phyloP scores from a whole-genome alignment of 1,140 invertebrate species.

The Ruditapes philippinarum region DNA sequence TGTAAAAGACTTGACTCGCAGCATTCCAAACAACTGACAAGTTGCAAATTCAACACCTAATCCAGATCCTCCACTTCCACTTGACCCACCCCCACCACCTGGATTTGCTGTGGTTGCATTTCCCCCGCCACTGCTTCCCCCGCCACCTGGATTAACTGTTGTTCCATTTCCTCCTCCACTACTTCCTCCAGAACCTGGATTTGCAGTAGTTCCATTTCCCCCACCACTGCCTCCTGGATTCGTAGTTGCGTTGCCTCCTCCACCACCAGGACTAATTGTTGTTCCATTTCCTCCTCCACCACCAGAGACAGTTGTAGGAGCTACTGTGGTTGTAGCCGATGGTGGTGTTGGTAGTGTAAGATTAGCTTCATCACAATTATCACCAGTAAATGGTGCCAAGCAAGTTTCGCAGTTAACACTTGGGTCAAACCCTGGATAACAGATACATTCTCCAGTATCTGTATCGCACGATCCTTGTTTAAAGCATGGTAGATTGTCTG shows the following conservation, averaged over 20 bases:
- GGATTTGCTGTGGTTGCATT: neutral
- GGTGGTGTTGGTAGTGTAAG: constrained; percentile 23
- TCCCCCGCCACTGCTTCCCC: neutral
- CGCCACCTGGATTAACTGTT: neutral
- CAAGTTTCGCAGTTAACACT: constrained; percentile 63
- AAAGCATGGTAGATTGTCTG: constrained; percentile 59
- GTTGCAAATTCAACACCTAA: neutral
- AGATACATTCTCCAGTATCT: constrained; percentile 61
- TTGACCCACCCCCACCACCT: neutral
- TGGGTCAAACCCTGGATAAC: constrained; percentile 57
- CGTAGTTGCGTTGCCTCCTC: neutral
- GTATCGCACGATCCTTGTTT: constrained; percentile 64
- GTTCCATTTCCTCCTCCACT: neutral
- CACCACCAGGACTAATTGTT: neutral
- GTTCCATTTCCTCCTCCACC: neutral
- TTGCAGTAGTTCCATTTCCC: neutral
- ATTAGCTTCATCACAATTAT: constrained; percentile 56
- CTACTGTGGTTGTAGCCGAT: neutral
- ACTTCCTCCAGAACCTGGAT: neutral
- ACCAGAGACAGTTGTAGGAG: neutral
- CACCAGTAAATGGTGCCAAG: constrained; percentile 53
- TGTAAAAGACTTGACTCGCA: constrained; percentile 19
- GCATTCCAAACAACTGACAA: constrained; percentile 24
- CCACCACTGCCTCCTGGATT: neutral
- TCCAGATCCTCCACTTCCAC: neutral